A percentile compares a stretch with the other conserved stretches of the same genome.
Conservation (phyloP, 37 sponge, comb jelly and placozoan genomes). For the Theonella swinhoei region DNA sequence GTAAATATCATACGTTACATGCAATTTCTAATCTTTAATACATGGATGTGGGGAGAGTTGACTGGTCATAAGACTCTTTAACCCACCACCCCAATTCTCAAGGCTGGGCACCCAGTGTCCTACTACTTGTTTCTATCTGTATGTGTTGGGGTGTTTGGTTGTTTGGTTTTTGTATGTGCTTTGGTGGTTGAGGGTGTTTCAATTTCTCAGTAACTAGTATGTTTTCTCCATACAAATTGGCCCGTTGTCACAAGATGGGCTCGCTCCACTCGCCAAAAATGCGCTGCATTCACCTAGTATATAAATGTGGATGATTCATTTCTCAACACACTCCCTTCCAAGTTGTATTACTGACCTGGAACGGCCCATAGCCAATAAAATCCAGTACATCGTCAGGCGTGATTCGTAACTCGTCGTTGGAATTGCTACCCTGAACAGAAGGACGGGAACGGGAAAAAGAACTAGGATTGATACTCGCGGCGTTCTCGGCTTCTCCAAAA, state of each 20-base stretch:
- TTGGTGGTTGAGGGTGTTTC: background rate
- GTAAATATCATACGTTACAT: no score
- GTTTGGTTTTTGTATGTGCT: background rate
- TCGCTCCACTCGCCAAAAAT: no score
- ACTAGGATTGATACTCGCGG: no score
- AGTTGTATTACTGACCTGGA: no score
- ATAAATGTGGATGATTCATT: no score
- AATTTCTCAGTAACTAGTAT: background rate
- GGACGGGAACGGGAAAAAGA: background rate
- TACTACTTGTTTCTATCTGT: background rate
- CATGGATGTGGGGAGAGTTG: no score
- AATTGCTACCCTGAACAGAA: background rate
- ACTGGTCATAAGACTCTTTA: background rate
- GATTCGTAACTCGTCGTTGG: background rate
- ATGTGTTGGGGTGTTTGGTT: background rate
- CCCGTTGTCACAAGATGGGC: no score
- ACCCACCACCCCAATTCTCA: background rate
- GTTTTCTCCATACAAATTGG: no score
- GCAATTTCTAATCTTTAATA: no score
- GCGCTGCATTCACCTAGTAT: no score
- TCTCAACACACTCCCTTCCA: no score
- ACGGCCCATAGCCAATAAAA: constrained; percentile 39
- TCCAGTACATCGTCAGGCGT: constrained; percentile 18
- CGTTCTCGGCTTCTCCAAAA: no score
- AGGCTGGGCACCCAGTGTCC: background rate